phyloP scores from a whole-genome alignment of 2,113 vertebrate genomes.

The Chloebia gouldiae region DNA sequence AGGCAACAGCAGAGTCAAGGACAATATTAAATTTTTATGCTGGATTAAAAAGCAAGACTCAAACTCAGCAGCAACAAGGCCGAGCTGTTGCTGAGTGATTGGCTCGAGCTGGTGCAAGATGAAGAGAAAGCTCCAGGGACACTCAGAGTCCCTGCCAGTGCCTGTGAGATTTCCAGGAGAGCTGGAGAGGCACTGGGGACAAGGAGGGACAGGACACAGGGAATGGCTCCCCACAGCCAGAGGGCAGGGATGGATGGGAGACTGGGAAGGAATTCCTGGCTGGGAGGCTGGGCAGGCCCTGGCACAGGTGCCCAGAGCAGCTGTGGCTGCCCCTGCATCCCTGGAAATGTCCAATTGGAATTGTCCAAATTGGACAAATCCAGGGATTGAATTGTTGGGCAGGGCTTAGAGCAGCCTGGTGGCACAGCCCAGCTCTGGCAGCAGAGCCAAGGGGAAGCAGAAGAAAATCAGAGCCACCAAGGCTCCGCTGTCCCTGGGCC shows the following conservation, averaged over 20 bases:
- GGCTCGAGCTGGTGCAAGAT: rapidly evolving
- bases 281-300: not conserved
- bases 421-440: not conserved
- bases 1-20: not conserved
- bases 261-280: rapidly evolving
- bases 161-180: not conserved
- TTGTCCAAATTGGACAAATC: too few relatives aligned
- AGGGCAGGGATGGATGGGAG: rapidly evolving
- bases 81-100: not conserved
- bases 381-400: too few relatives aligned
- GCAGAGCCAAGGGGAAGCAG: not conserved
- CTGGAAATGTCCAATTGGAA: not conserved
- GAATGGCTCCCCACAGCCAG: not conserved
- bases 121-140: not conserved
- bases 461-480: not conserved
- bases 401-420: not conserved
- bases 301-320: not conserved
- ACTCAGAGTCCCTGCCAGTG: rapidly evolving
- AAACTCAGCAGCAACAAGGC: not conserved
- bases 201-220: not conserved
- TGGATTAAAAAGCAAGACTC: not conserved
- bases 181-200: not conserved
- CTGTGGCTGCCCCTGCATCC: not conserved
- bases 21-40: rapidly evolving
- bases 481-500: not conserved